phyloP scores from a whole-genome alignment of 2,113 vertebrate species.

The Oxyruncus cristatus region DNA sequence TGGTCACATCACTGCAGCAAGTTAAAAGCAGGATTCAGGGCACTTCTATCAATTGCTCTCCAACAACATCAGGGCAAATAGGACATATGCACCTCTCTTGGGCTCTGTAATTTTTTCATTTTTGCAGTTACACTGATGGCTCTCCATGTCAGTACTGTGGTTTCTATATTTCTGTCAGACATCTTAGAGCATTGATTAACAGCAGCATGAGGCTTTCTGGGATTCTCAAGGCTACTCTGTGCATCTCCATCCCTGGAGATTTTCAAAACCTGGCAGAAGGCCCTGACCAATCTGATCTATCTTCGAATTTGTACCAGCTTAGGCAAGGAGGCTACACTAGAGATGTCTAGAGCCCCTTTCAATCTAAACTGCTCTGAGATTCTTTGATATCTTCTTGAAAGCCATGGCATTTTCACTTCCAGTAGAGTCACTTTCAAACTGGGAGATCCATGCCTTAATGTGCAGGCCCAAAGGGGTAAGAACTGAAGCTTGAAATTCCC shows the following conservation, averaged over 20 bases:
- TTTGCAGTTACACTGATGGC: not conserved
- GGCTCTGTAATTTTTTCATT: not conserved
- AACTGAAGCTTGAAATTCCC: not conserved
- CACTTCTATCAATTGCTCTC: not conserved
- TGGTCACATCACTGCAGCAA: not conserved
- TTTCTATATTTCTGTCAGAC: not conserved
- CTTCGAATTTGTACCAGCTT: not conserved
- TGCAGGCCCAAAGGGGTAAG: not conserved
- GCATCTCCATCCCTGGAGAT: not conserved
- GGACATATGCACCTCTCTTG: not conserved
- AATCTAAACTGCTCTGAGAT: not conserved
- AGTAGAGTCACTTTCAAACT: not conserved
- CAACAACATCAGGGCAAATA: not conserved
- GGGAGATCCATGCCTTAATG: not conserved
- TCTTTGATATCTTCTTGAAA: not conserved
- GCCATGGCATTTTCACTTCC: not conserved
- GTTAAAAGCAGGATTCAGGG: not conserved
- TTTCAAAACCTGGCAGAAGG: not conserved
- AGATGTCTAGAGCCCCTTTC: not conserved
- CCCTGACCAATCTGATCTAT: not conserved
- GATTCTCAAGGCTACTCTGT: not conserved
- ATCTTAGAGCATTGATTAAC: not conserved
- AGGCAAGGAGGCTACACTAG: not conserved
- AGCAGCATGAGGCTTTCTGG: not conserved
- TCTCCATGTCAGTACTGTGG: not conserved